A percentile compares a stretch with the other conserved stretches of the same genome.
Evolutionary conservation across 1,140 invertebrate species (phyloP).

Genomic region (Zaprionus gabonicus): DNA sequence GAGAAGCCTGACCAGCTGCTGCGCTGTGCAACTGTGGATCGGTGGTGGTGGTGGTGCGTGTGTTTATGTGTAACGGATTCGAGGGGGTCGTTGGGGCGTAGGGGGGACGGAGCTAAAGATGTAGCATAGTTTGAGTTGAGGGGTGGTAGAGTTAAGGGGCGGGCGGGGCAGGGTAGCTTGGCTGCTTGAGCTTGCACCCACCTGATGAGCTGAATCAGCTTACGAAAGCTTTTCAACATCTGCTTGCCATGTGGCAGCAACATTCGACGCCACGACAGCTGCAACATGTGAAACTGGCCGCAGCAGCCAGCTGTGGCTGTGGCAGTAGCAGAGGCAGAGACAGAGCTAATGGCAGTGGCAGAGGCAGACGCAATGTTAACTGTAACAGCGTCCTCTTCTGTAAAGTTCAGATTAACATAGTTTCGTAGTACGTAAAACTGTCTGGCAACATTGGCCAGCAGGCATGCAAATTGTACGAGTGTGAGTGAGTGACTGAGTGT

Average conservation of each 20-base stretch:
- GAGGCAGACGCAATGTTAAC: slow-evolving; percentile 45
- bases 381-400: slow-evolving; percentile 41
- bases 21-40: slow-evolving; percentile 24
- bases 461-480: slow-evolving; percentile 22
- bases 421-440: slow-evolving; percentile 24
- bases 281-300: slow-evolving; percentile 52
- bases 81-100: neutral
- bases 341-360: slow-evolving; percentile 21
- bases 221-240: slow-evolving; percentile 49
- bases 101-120: slow-evolving; percentile 9
- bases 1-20: slow-evolving; percentile 49
- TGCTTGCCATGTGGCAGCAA: slow-evolving; percentile 40
- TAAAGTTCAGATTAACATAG: slow-evolving; percentile 45
- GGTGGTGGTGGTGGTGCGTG: neutral
- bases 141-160: neutral
- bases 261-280: slow-evolving; percentile 48
- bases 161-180: slow-evolving; percentile 3
- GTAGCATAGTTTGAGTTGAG: slow-evolving; percentile 16
- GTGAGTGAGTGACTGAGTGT: slow-evolving; percentile 14
- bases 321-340: slow-evolving; percentile 27
- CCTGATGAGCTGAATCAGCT: slow-evolving; percentile 71
- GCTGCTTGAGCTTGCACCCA: slow-evolving; percentile 56
- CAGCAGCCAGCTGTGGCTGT: slow-evolving; percentile 22
- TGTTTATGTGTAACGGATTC: neutral
- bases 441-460: slow-evolving; percentile 31